These are phyloP conservation scores for Aspidiotus destructor DNA, from an alignment of 2,888 invertebrate species.

Conservation along the genomic window DNA sequence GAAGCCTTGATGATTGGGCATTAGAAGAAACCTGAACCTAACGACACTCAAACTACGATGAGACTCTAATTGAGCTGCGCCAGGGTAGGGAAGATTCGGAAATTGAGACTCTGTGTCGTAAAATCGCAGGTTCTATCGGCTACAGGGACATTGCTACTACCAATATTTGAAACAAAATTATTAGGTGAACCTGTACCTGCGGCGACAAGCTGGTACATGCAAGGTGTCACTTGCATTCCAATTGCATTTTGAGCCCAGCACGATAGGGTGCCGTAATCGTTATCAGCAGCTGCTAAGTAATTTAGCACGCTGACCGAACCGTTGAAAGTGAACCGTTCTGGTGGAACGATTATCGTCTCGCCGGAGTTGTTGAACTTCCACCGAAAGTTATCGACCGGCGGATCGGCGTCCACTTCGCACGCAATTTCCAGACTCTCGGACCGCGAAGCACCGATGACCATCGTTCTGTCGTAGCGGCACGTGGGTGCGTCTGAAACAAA, in stretches of 20 bases:
- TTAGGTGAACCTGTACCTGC: slow-evolving; percentile 55
- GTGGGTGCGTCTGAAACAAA: slow-evolving; percentile 65
- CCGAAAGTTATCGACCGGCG: slow-evolving; percentile 76
- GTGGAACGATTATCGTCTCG: slow-evolving; percentile 72
- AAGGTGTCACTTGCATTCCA: slow-evolving; percentile 70
- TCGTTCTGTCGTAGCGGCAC: slow-evolving; percentile 63
- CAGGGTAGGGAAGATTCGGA: too few relatives aligned
- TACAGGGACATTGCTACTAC: too few relatives aligned
- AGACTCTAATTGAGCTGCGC: too few relatives aligned
- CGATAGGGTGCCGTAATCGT: slow-evolving; percentile 80
- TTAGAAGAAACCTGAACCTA: too few relatives aligned
- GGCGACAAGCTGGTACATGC: slow-evolving; percentile 78
- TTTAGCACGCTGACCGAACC: slow-evolving; percentile 54
- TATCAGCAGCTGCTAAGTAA: slow-evolving; percentile 51
- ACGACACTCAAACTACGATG: too few relatives aligned
- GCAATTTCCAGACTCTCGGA: slow-evolving; percentile 76
- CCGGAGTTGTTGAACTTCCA: slow-evolving; percentile 94
- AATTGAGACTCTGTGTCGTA: too few relatives aligned
- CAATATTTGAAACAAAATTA: too few relatives aligned
- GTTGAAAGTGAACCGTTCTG: slow-evolving; percentile 62
- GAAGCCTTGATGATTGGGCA: too few relatives aligned
- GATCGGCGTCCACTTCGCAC: slow-evolving; percentile 86
- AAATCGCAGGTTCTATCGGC: too few relatives aligned
- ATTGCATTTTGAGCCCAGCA: slow-evolving; percentile 79
- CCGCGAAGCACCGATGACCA: slow-evolving; percentile 78